Conservation (phyloP, 2,113 vertebrate species). For the Limanda limanda region DNA sequence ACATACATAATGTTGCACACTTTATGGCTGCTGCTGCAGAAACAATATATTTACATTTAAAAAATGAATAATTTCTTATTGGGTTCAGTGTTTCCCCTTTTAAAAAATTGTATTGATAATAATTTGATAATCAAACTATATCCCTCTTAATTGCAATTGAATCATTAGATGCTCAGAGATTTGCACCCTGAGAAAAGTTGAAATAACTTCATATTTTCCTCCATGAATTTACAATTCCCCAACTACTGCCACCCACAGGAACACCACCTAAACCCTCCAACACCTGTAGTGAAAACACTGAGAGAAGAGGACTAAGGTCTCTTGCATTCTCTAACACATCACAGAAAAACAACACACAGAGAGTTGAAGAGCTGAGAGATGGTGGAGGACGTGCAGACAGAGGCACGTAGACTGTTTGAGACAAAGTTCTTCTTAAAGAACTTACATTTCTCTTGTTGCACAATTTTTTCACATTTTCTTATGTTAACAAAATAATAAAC, state of each 20-base stretch:
- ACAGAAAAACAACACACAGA: neutral
- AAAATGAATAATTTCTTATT: neutral
- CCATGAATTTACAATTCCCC: neutral
- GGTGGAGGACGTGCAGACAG: too few species aligned
- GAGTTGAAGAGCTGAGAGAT: neutral
- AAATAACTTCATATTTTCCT: neutral
- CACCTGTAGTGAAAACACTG: too few species aligned
- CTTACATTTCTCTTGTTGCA: too few species aligned
- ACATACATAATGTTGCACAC: neutral
- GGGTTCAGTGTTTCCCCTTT: too few species aligned
- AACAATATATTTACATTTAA: neutral
- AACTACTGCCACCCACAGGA: neutral
- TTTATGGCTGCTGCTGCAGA: neutral
- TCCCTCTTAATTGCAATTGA: neutral
- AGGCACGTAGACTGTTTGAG: too few species aligned
- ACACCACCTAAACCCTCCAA: neutral
- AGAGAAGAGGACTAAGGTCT: too few species aligned
- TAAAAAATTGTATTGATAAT: neutral
- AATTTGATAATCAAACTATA: neutral
- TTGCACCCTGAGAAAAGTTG: neutral
- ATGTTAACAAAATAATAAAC: too few species aligned
- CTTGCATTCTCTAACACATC: too few species aligned
- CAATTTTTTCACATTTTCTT: too few species aligned
- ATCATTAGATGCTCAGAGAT: neutral
- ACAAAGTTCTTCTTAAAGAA: too few species aligned